A percentile compares a stretch with the other conserved stretches of the same genome.
Conservation (phyloP, 2,888 invertebrate species). For the Ectobius pallidus region DNA sequence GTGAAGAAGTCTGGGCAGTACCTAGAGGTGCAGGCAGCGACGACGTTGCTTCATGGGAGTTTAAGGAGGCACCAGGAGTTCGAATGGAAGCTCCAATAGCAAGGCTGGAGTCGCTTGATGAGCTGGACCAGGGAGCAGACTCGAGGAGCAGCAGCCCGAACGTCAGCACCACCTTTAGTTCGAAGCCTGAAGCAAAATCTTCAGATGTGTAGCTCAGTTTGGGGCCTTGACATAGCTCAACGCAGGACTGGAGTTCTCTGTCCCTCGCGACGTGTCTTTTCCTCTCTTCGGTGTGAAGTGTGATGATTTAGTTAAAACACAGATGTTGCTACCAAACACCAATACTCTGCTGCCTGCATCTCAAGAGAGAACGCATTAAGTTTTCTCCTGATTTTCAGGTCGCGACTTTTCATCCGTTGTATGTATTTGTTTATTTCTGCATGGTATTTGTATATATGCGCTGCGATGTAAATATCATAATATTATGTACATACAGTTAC, state of each 20-base stretch:
- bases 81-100: slow-evolving; percentile 62
- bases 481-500: background rate
- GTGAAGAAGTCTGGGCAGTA: slow-evolving; percentile 29
- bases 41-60: slow-evolving; percentile 33
- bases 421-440: background rate
- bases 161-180: background rate
- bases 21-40: slow-evolving; percentile 17
- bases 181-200: slow-evolving; percentile 15
- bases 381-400: no score
- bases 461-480: slow-evolving; percentile 5
- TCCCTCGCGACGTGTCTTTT: no score
- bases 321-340: no score
- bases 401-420: no score
- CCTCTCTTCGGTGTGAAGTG: no score
- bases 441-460: slow-evolving; percentile 24
- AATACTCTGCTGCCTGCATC: no score
- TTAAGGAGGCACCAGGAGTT: slow-evolving; percentile 13
- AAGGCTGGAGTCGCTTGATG: slow-evolving; percentile 68
- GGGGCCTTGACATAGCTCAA: slow-evolving; percentile 23
- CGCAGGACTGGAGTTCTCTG: background rate
- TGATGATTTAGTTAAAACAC: no score
- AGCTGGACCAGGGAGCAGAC: slow-evolving; percentile 57
- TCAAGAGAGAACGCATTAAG: no score
- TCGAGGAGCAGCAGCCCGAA: slow-evolving; percentile 21
- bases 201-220: slow-evolving; percentile 23